A percentile compares a stretch with the other conserved stretches of the same genome.
phyloP scores from a whole-genome alignment of 1,140 invertebrate species.

The Physella acuta region DNA sequence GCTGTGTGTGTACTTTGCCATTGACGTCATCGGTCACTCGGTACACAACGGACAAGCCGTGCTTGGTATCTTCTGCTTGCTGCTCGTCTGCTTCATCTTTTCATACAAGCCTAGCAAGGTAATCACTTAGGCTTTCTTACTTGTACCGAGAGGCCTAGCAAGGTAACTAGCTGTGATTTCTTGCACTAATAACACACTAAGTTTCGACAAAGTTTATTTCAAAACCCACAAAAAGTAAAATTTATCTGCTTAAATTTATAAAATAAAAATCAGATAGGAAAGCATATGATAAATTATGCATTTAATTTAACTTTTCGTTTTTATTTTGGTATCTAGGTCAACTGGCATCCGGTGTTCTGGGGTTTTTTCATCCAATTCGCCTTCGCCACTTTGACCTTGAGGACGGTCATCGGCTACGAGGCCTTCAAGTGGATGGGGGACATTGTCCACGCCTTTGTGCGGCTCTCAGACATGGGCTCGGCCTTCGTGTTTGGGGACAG shows the following conservation, averaged over 20 bases:
- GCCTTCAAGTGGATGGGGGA: slow-evolving; percentile 79
- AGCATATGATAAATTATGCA: neutral
- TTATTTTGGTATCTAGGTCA: slow-evolving; percentile 31
- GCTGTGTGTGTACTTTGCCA: neutral
- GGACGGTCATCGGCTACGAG: slow-evolving; percentile 75
- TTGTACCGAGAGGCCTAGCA: neutral
- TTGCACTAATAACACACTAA: neutral
- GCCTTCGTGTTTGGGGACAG: slow-evolving; percentile 78
- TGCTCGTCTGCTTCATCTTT: neutral
- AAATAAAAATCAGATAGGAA: neutral
- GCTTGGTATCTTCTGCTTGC: neutral
- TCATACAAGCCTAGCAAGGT: slow-evolving; percentile 10
- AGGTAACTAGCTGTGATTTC: neutral
- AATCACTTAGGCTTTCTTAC: neutral
- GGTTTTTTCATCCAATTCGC: slow-evolving; percentile 82
- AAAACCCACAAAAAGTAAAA: neutral
- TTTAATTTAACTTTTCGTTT: neutral
- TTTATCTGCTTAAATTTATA: neutral
- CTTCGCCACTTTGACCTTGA: slow-evolving; percentile 81
- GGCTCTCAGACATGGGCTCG: slow-evolving; percentile 75
- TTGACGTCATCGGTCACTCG: neutral
- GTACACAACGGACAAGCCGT: neutral
- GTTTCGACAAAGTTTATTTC: neutral
- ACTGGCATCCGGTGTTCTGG: slow-evolving; percentile 58
- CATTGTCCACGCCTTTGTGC: slow-evolving; percentile 71